Conservation (phyloP, 2,113 vertebrate species). For the Channa argus region DNA sequence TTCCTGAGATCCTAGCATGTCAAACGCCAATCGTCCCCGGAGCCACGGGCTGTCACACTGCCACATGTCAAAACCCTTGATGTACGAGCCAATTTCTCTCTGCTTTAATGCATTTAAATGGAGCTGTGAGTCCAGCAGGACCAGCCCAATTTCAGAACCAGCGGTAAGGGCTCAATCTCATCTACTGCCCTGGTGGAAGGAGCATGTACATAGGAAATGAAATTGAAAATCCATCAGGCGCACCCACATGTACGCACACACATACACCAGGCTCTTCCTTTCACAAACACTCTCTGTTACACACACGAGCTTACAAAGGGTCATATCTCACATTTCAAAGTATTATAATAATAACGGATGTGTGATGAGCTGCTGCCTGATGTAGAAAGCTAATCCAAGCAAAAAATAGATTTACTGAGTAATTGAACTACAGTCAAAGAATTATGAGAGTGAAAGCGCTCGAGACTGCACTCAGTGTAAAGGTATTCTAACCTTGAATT, state of each 20-base stretch:
- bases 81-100: conserved; percentile 70
- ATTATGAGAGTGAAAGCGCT: conserved; percentile 56
- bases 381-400: conserved; percentile 76
- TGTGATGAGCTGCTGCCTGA: conserved; percentile 74
- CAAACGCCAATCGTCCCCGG: conserved; percentile 49
- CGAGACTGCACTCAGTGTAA: conserved; percentile 37
- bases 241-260: conserved; percentile 37
- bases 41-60: conserved; percentile 50
- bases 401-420: conserved; percentile 73
- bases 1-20: conserved; percentile 56
- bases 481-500: conserved; percentile 72
- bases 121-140: conserved; percentile 72
- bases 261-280: conserved; percentile 29
- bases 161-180: conserved; percentile 76
- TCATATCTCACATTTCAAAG: conserved; percentile 74
- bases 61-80: conserved; percentile 74
- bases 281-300: conserved; percentile 19
- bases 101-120: conserved; percentile 85
- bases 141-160: conserved; percentile 74
- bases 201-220: conserved; percentile 75
- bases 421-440: conserved; percentile 72
- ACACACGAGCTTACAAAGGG: conserved; percentile 11
- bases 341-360: conserved; percentile 67
- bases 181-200: conserved; percentile 71
- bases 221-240: conserved; percentile 77